A percentile compares a stretch with the other conserved stretches of the same genome.
Conservation (phyloP, 2,113 vertebrate species). For the Ifrita kowaldi region DNA sequence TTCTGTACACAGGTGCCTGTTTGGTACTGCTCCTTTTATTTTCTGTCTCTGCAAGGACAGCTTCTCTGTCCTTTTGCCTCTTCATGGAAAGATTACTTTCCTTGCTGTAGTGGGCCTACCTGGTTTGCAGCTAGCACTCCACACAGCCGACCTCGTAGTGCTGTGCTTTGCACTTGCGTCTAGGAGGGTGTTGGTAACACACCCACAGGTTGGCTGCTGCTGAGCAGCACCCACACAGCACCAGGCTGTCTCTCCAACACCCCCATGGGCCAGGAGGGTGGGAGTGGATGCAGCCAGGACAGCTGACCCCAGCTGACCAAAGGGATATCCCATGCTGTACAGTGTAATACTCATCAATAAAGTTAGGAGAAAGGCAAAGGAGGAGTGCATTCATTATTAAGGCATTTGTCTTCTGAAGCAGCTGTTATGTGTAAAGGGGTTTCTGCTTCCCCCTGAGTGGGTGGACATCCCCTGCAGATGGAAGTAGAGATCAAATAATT, state of each 20-base stretch:
- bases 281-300: background rate
- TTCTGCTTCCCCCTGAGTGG: background rate
- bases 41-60: background rate
- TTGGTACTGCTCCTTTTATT: fast-evolving
- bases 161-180: background rate
- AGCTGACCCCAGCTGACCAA: background rate
- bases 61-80: background rate
- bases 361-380: background rate
- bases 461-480: background rate
- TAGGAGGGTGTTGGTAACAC: background rate
- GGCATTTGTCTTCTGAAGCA: background rate
- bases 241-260: background rate
- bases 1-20: background rate
- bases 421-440: fast-evolving
- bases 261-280: fast-evolving
- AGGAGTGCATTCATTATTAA: background rate
- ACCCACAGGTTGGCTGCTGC: background rate
- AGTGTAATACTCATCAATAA: background rate
- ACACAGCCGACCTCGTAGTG: fast-evolving
- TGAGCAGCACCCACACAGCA: background rate
- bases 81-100: background rate
- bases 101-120: background rate
- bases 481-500: background rate
- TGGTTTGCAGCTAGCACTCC: background rate
- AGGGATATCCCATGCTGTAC: background rate